Evolutionary conservation across 1,140 invertebrate species (phyloP), one percentile per base, ranked within the genome.

Genomic region (Wasmannia auropunctata): DNA sequence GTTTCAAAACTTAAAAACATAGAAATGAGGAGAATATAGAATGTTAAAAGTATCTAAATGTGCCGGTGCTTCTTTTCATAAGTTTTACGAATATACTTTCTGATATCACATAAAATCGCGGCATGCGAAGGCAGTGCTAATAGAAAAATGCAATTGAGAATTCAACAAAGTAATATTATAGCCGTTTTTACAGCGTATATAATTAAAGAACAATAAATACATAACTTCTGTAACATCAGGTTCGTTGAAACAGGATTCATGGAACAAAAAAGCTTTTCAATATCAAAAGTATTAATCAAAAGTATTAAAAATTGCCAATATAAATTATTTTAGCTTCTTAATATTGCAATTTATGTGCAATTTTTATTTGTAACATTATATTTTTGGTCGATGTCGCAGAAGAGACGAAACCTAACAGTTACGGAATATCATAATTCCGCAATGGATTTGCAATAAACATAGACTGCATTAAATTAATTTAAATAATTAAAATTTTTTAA

Each of bases 111-210:
- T 74, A 81, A 74, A 83, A 37, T 70, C 67, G 65, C 60, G 54
- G 37, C 37, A 76, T 69, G 72, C 46, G 49, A 56, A 85, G 89
- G 89, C 89, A 90, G 86, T 90, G 76, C 54, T 79, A 63, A 88
- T 54, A 85, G 19, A 88, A 69, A 70, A 86, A 88, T 69, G 65
- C 65, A 72, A 77, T 54, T 74, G 25, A 60, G n/a, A 74, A 76
- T 60, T 75, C 22, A 60, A 69, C 14, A 46, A 65, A 70, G n/a
- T 76, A 43, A 34, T 58, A 1, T 37, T 51, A 37, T 46, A 62
- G 40, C 54, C 51, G n/a, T 37, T 63, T 74, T 69, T 54, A 56
- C 37, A 85, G 40, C 37, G 11, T 40, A n/a, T 37, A 34, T 60
- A 84, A 25, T 87, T 69, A 54, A 72, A 56, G 19, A 28, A 79